These are phyloP conservation scores for Drosophila carrolli DNA, from an alignment of 1,140 invertebrate genomes.

Conservation along the genomic window DNA sequence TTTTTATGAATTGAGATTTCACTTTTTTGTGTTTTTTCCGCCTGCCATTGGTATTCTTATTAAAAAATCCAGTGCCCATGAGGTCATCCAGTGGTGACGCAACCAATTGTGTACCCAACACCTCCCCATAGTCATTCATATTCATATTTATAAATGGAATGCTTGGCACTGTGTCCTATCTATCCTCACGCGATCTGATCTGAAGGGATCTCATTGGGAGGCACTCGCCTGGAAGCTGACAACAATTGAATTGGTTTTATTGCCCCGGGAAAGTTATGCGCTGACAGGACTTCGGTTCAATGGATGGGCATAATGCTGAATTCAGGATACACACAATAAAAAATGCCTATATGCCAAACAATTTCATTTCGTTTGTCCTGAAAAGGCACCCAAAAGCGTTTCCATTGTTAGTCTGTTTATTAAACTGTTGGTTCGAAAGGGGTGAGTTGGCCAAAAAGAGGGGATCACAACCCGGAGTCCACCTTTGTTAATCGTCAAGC, in stretches of 20 bases:
- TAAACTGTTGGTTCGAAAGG: slow-evolving; percentile 70
- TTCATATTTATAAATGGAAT: slow-evolving; percentile 50
- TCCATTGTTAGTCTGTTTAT: slow-evolving; percentile 64
- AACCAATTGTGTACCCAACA: slow-evolving; percentile 6
- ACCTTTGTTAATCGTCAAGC: slow-evolving; percentile 77
- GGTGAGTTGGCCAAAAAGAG: slow-evolving; percentile 32
- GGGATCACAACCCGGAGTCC: slow-evolving; percentile 16
- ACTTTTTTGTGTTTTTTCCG: neutral
- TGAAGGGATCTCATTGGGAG: slow-evolving; percentile 42
- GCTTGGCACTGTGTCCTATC: slow-evolving; percentile 44
- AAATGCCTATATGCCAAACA: slow-evolving; percentile 58
- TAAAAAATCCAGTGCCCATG: slow-evolving; percentile 22
- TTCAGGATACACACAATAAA: slow-evolving; percentile 43
- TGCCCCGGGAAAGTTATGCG: slow-evolving; percentile 54
- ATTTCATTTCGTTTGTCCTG: slow-evolving; percentile 64
- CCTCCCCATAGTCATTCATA: slow-evolving; percentile 7
- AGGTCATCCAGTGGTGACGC: slow-evolving; percentile 23
- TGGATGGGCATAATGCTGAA: slow-evolving; percentile 44
- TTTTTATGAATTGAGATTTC: neutral
- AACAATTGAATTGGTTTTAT: slow-evolving; percentile 74
- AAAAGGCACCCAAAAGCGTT: slow-evolving; percentile 64
- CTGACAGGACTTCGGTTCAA: slow-evolving; percentile 51
- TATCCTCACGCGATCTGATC: slow-evolving; percentile 50
- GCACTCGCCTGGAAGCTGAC: slow-evolving; percentile 66
- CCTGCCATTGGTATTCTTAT: neutral